Percentiles rank a stretch among this genome's conserved stretches.
Evolutionary conservation across 2,888 invertebrate species (phyloP).

Genomic region (Ethmia dodecea): DNA sequence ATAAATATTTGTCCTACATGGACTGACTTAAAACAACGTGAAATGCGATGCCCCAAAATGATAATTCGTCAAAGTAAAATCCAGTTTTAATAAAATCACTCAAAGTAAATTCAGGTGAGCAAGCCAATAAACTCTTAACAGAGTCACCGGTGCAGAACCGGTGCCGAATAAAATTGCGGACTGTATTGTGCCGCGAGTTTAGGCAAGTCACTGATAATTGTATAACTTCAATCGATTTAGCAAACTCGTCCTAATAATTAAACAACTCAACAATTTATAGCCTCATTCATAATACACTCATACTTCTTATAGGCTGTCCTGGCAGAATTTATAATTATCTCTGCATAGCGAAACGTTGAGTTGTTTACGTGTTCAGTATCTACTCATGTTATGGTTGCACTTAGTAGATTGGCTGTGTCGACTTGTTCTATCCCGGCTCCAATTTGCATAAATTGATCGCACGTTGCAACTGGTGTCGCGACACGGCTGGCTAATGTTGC

Average conservation of each 20-base stretch:
- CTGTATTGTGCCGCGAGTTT: slow-evolving; percentile 36
- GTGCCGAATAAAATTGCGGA: slow-evolving; percentile 42
- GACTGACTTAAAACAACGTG: too few species aligned
- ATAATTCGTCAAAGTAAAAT: too few species aligned
- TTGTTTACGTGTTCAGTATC: slow-evolving; percentile 21
- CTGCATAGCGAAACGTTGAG: not conserved
- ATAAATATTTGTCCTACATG: too few species aligned
- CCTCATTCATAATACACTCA: too few species aligned
- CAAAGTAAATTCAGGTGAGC: slow-evolving; percentile 19
- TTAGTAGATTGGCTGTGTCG: slow-evolving; percentile 39
- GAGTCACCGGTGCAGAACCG: slow-evolving; percentile 37
- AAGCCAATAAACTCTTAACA: slow-evolving; percentile 26
- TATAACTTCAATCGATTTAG: slow-evolving; percentile 16
- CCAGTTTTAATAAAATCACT: too few species aligned
- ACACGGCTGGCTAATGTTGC: slow-evolving; percentile 14
- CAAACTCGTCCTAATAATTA: slow-evolving; percentile 13
- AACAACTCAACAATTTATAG: too few species aligned
- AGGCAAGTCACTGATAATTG: slow-evolving; percentile 13
- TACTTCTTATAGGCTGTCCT: too few species aligned
- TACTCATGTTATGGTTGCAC: slow-evolving; percentile 27
- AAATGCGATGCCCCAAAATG: too few species aligned
- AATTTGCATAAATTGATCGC: slow-evolving; percentile 76
- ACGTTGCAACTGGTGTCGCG: slow-evolving; percentile 44
- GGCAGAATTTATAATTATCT: too few species aligned
- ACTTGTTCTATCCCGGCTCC: slow-evolving; percentile 50